Conservation (phyloP, 2,113 vertebrate species). For the Hippocampus mohnikei region DNA sequence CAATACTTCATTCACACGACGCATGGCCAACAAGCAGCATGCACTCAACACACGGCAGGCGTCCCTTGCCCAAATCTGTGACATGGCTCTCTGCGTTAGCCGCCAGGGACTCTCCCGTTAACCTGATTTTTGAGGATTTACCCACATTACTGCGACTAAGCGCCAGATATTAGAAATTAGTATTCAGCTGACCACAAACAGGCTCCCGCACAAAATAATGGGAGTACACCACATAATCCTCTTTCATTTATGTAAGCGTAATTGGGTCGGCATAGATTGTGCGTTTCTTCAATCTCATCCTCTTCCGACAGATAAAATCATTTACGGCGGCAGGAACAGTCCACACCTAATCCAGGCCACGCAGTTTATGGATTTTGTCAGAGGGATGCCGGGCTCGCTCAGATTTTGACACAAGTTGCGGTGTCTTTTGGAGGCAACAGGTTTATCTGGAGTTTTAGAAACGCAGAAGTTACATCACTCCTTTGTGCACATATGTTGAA, state of each 20-base stretch:
- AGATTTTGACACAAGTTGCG: conserved; percentile 54
- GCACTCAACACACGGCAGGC: not conserved
- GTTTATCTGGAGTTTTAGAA: conserved; percentile 51
- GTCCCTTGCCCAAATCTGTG: conserved; percentile 4
- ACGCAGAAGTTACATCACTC: conserved; percentile 57
- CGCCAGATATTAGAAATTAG: conserved; percentile 50
- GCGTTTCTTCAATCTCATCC: conserved; percentile 57
- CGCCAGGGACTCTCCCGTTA: not conserved
- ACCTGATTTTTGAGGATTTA: conserved; percentile 27
- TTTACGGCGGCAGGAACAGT: conserved; percentile 56
- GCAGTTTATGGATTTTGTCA: conserved; percentile 65
- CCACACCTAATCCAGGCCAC: conserved; percentile 48
- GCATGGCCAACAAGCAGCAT: conserved; percentile 6
- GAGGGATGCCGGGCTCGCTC: conserved; percentile 42
- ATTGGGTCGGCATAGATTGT: conserved; percentile 32
- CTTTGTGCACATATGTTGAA: conserved; percentile 49
- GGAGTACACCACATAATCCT: conserved; percentile 49
- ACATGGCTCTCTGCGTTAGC: conserved; percentile 13
- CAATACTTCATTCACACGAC: conserved; percentile 38
- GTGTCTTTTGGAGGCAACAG: conserved; percentile 47
- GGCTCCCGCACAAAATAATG: conserved; percentile 40
- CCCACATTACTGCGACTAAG: conserved; percentile 27
- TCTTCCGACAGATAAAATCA: conserved; percentile 62
- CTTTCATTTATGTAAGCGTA: conserved; percentile 56
- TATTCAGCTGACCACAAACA: conserved; percentile 52